Percentiles rank a stretch among this genome's conserved stretches.
phyloP scores from a whole-genome alignment of 2,888 invertebrate species.

The Lucinisca nassula region DNA sequence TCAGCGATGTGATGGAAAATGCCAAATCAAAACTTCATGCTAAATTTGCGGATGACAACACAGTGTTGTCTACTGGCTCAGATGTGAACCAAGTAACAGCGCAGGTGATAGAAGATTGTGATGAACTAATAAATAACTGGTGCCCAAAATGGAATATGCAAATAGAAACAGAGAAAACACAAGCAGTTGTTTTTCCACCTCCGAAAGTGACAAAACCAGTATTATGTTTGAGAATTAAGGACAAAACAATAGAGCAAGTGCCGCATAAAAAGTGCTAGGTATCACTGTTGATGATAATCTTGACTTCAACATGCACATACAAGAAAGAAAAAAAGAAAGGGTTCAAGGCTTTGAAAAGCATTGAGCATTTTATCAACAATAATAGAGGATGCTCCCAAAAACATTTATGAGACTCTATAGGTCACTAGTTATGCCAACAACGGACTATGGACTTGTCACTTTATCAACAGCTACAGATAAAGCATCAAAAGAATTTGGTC shows the following conservation, averaged over 20 bases:
- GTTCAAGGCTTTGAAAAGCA: background rate
- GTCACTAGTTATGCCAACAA: background rate
- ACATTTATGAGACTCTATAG: constrained; percentile 21
- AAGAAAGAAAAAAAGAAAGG: background rate
- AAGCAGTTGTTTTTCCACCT: background rate
- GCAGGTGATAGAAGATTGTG: background rate
- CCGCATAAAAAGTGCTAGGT: background rate
- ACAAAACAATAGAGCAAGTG: background rate
- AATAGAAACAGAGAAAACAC: constrained; percentile 12
- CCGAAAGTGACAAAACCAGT: background rate
- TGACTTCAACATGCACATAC: background rate
- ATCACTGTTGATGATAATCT: background rate
- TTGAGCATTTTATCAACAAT: background rate
- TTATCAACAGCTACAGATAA: background rate
- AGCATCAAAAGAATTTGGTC: background rate
- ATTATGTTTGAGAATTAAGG: background rate
- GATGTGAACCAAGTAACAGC: background rate
- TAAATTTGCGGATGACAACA: background rate
- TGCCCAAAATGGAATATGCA: background rate
- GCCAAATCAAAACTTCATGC: background rate
- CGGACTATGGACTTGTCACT: constrained; percentile 14
- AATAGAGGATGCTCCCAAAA: background rate
- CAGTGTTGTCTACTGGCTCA: background rate
- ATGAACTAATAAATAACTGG: background rate
- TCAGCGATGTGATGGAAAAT: background rate